Conservation (phyloP, 2,888 invertebrate species). For the Tetramorium bicarinatum region DNA sequence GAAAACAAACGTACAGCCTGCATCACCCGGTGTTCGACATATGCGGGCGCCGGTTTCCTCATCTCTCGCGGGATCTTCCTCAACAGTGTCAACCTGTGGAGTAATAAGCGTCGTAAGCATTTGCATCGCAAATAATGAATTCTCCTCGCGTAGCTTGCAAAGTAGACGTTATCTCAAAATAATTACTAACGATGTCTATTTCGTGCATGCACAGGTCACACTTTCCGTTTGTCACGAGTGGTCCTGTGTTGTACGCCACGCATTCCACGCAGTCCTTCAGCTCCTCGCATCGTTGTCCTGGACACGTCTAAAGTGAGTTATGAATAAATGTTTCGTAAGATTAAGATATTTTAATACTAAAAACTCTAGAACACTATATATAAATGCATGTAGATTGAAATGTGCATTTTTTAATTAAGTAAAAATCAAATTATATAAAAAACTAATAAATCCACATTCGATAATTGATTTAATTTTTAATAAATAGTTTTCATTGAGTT, state of each 20-base stretch:
- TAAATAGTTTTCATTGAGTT: no score
- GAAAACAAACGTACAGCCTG: conserved; percentile 86
- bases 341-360: neutral
- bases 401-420: neutral
- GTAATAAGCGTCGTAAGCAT: neutral
- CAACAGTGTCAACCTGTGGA: conserved; percentile 74
- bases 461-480: no score
- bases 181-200: conserved; percentile 81
- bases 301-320: conserved; percentile 87
- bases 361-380: neutral
- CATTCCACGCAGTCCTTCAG: conserved; percentile 92
- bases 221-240: conserved; percentile 66
- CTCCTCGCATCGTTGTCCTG: conserved; percentile 90
- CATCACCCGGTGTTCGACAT: conserved; percentile 85
- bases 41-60: conserved; percentile 81
- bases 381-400: neutral
- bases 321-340: neutral
- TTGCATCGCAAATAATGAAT: neutral
- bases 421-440: neutral
- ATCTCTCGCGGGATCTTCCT: conserved; percentile 77
- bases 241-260: conserved; percentile 86
- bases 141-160: conserved; percentile 2
- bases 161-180: conserved; percentile 9
- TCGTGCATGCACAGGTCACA: conserved; percentile 76
- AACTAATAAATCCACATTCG: no score